phyloP scores from a whole-genome alignment of 2,113 vertebrate genomes.

The Egretta garzetta region DNA sequence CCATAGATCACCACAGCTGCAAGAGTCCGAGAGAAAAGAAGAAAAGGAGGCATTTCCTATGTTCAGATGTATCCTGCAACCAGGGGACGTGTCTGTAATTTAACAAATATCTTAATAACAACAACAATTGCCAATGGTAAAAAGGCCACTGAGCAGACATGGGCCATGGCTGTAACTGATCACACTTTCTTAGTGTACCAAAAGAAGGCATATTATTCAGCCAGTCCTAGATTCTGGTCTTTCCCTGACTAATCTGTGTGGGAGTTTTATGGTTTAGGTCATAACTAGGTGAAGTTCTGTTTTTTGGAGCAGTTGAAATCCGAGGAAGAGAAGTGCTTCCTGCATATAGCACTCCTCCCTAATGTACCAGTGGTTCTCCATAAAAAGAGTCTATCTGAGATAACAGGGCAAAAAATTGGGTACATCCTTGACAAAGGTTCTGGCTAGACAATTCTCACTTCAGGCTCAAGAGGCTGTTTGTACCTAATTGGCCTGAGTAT shows the following conservation, averaged over 20 bases:
- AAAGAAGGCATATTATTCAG: not conserved
- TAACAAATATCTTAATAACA: slow-evolving; percentile 11
- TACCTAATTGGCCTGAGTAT: not conserved
- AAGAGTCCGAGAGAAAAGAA: not conserved
- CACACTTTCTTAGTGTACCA: not conserved
- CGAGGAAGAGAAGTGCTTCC: not conserved
- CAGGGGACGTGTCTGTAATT: not conserved
- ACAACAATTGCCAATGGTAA: not conserved
- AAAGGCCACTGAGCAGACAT: not conserved
- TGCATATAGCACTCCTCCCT: not conserved
- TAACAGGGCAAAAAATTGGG: not conserved
- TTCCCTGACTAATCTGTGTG: not conserved
- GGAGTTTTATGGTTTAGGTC: not conserved
- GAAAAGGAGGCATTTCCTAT: slow-evolving; percentile 8
- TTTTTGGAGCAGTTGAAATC: not conserved
- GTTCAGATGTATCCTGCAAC: not conserved
- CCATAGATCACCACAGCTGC: slow-evolving; percentile 3
- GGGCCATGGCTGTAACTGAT: not conserved
- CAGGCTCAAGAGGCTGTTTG: not conserved
- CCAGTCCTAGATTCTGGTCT: not conserved
- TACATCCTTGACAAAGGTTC: not conserved
- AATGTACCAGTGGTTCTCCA: not conserved
- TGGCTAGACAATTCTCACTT: not conserved
- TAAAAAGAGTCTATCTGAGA: not conserved
- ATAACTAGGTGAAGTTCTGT: not conserved